Conservation (phyloP, 2,113 vertebrate genomes). For the Actenoides hombroni region DNA sequence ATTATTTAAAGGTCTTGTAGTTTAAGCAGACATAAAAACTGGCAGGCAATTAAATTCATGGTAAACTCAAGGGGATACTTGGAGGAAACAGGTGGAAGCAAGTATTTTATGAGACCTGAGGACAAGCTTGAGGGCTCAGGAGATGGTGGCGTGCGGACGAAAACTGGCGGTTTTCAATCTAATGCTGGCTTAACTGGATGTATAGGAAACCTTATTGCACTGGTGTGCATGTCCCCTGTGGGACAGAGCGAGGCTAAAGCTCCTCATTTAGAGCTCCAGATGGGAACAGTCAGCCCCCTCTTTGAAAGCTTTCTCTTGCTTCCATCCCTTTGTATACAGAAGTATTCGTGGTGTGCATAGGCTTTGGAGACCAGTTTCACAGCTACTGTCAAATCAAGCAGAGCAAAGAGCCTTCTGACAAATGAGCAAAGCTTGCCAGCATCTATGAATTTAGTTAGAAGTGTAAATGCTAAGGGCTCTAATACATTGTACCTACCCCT, state of each 20-base stretch:
- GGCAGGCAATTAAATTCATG: slow-evolving; percentile 62
- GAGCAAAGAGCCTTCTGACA: background rate
- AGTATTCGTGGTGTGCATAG: background rate
- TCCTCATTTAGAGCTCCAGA: slow-evolving; percentile 10
- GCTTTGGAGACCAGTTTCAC: background rate
- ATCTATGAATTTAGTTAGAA: background rate
- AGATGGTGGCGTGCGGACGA: slow-evolving; percentile 17
- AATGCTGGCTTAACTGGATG: slow-evolving; percentile 54
- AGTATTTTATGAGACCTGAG: slow-evolving; percentile 52
- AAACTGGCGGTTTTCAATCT: slow-evolving; percentile 52
- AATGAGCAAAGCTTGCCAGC: background rate
- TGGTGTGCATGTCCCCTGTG: background rate
- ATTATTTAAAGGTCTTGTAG: slow-evolving; percentile 72
- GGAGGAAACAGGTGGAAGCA: slow-evolving; percentile 58
- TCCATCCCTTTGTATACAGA: background rate
- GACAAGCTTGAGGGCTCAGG: slow-evolving; percentile 47
- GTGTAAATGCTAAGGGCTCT: background rate
- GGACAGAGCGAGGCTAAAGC: background rate
- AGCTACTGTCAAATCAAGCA: background rate
- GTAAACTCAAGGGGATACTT: slow-evolving; percentile 43
- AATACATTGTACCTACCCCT: background rate
- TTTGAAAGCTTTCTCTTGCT: background rate
- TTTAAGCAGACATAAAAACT: slow-evolving; percentile 53
- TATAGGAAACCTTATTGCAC: slow-evolving; percentile 30
- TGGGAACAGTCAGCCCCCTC: background rate